Percentiles rank a stretch among this genome's conserved stretches.
These are phyloP conservation scores for Drosophila navojoa DNA, from an alignment of 1,140 invertebrate genomes.

Conservation along the genomic window DNA sequence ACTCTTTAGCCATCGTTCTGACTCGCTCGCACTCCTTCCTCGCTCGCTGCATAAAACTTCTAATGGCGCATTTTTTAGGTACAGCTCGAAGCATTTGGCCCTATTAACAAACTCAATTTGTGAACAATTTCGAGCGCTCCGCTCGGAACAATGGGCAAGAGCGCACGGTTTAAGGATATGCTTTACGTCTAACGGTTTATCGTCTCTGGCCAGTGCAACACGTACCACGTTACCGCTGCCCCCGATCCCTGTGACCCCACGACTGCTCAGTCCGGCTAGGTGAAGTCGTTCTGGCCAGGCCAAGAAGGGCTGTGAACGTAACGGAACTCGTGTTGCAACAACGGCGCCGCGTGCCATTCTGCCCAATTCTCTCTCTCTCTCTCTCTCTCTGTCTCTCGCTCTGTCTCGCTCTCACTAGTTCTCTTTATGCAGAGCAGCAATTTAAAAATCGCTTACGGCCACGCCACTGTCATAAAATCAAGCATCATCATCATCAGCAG, in stretches of 20 bases:
- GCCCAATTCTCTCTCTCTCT: background rate
- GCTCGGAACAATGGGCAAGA: constrained; percentile 35
- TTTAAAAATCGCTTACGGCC: constrained; percentile 75
- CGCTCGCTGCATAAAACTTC: constrained; percentile 36
- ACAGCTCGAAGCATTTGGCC: constrained; percentile 37
- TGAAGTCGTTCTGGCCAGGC: constrained; percentile 3
- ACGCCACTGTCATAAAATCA: constrained; percentile 74
- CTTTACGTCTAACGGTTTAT: constrained; percentile 63
- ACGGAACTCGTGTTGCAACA: constrained; percentile 18
- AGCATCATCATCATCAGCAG: constrained; percentile 56
- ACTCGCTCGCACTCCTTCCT: background rate
- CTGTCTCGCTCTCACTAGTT: constrained; percentile 21
- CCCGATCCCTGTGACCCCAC: background rate
- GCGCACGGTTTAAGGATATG: constrained; percentile 54
- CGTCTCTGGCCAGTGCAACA: constrained; percentile 68
- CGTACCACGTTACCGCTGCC: constrained; percentile 36
- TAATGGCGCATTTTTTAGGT: constrained; percentile 52
- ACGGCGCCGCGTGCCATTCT: constrained; percentile 8
- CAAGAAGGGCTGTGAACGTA: constrained; percentile 3
- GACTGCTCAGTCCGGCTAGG: constrained; percentile 1
- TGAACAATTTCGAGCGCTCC: constrained; percentile 47
- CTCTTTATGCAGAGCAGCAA: constrained; percentile 67
- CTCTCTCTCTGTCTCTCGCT: background rate
- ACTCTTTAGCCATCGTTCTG: constrained; percentile 3
- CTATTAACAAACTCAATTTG: constrained; percentile 76